Conservation (phyloP, 2,888 invertebrate genomes). For the Odontocerum albicorne region DNA sequence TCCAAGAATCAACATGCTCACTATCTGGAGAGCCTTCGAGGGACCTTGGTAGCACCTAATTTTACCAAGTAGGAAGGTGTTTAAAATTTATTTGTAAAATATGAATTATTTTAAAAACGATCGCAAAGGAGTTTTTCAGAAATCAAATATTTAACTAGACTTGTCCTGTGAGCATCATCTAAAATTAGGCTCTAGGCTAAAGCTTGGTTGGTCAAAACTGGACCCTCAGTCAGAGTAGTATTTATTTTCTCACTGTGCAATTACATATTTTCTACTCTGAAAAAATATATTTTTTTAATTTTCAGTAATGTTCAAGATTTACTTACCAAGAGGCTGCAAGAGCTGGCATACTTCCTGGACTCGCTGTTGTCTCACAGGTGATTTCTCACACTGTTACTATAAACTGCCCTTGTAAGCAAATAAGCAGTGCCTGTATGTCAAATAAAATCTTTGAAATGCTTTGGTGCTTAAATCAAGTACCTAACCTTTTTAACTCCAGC, state of each 20-base stretch:
- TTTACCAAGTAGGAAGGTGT: no score
- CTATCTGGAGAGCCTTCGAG: no score
- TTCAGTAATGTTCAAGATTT: constrained; percentile 55
- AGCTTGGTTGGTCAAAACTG: not conserved
- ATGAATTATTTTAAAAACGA: not conserved
- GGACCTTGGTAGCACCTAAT: no score
- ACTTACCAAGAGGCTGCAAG: constrained; percentile 63
- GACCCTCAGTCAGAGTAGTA: not conserved
- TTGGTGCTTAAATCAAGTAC: no score
- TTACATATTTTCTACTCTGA: not conserved
- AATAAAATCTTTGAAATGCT: no score
- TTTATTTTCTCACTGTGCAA: not conserved
- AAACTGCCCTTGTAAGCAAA: no score
- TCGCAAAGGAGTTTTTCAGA: no score
- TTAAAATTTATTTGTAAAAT: not conserved
- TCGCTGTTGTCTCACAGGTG: constrained; percentile 64
- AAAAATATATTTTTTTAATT: constrained; percentile 29
- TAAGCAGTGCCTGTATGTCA: no score
- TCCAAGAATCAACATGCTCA: no score
- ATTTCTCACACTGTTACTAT: no score
- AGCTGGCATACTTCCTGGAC: constrained; percentile 66
- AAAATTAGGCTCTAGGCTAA: not conserved
- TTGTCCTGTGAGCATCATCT: no score
- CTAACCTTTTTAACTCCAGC: no score
- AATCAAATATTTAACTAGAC: constrained; percentile 47